A percentile compares a stretch with the other conserved stretches of the same genome.
Conservation (phyloP, 2,888 invertebrate species). For the Drosophila cognata region DNA sequence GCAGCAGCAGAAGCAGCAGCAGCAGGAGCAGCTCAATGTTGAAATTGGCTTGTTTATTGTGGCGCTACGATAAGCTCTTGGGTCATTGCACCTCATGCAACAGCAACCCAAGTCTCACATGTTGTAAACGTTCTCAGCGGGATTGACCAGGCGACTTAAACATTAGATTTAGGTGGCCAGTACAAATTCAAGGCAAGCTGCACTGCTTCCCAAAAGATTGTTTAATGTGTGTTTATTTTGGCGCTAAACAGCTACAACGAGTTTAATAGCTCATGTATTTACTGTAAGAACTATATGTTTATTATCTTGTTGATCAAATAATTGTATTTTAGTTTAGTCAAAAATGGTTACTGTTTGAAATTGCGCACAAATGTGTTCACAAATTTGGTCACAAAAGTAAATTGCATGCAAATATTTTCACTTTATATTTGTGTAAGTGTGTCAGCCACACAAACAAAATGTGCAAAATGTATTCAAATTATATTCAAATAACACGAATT, state of each 20-base stretch:
- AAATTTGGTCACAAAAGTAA: neutral
- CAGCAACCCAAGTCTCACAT: conserved; percentile 5
- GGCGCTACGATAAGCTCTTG: conserved; percentile 51
- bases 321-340: neutral
- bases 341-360: neutral
- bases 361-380: no score
- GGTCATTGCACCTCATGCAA: conserved; percentile 57
- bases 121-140: conserved; percentile 17
- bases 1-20: neutral
- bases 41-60: conserved; percentile 71
- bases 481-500: neutral
- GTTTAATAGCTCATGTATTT: neutral
- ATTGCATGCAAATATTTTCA: neutral
- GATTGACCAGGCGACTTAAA: conserved; percentile 8
- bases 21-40: conserved; percentile 35
- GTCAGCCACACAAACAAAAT: neutral
- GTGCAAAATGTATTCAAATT: neutral
- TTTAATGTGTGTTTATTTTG: conserved; percentile 12
- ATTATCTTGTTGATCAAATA: neutral
- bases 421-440: neutral
- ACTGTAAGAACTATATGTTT: neutral
- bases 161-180: conserved; percentile 1
- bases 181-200: neutral
- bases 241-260: neutral
- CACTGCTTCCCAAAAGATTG: conserved; percentile 2